phyloP scores from a whole-genome alignment of 2,797 vertebrate species.

The Gambelia wislizenii region DNA sequence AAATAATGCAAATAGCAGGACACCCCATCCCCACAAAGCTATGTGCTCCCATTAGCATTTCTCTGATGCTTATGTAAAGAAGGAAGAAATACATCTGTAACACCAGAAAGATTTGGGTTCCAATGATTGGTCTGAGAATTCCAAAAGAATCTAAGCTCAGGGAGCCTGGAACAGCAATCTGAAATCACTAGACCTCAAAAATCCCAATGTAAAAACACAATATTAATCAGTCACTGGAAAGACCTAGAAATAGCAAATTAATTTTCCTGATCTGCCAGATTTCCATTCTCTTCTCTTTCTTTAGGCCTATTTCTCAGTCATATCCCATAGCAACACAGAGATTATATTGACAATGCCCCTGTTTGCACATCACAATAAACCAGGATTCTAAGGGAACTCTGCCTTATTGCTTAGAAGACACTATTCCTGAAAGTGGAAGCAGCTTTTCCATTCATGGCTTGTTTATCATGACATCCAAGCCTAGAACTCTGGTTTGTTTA shows the following conservation, averaged over 20 bases:
- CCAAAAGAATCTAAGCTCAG: background rate
- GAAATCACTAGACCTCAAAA: background rate
- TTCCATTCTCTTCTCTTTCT: background rate
- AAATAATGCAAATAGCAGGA: background rate
- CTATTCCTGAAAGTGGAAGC: background rate
- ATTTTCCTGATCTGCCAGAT: background rate
- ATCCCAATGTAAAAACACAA: background rate
- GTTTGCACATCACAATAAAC: background rate
- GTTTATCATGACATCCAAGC: background rate
- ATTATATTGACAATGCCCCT: background rate
- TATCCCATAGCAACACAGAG: background rate
- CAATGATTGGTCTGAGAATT: slow-evolving; percentile 1
- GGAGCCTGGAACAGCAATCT: background rate
- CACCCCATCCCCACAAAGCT: background rate
- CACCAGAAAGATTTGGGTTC: background rate
- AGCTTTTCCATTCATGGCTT: background rate
- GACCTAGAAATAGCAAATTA: background rate
- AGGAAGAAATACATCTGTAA: background rate
- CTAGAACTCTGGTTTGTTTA: background rate
- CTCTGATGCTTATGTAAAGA: background rate
- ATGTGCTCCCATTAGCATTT: background rate
- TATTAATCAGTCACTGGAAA: background rate
- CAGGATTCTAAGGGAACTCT: background rate
- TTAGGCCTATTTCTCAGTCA: background rate
- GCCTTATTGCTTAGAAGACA: background rate